Evolutionary conservation across 2,888 invertebrate species (phyloP).

Genomic region (Leucophora obtusa): DNA sequence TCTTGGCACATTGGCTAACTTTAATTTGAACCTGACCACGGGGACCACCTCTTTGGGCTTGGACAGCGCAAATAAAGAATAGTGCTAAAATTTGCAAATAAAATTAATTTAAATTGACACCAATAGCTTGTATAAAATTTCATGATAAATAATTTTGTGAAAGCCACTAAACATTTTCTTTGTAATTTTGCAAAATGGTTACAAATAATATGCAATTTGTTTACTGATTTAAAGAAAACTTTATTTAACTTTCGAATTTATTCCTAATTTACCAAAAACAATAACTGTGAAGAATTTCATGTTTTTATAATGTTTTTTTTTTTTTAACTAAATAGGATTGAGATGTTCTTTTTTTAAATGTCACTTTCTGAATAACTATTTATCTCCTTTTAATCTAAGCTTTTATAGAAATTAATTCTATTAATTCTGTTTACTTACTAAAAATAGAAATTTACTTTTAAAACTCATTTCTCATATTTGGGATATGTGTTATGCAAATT

Average conservation of each 20-base stretch:
- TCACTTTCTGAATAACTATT: background rate
- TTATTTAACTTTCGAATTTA: too few relatives aligned
- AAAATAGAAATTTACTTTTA: background rate
- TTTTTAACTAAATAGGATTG: background rate
- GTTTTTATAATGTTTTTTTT: conserved; percentile 10
- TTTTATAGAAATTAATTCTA: conserved; percentile 13
- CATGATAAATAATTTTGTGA: too few relatives aligned
- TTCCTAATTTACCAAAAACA: conserved; percentile 21
- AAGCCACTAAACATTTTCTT: too few relatives aligned
- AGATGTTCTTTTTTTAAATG: background rate
- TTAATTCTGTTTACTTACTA: background rate
- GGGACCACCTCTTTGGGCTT: background rate
- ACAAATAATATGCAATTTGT: too few relatives aligned
- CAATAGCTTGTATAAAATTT: too few relatives aligned
- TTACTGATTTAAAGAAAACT: too few relatives aligned
- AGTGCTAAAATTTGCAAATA: background rate
- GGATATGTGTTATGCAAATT: background rate
- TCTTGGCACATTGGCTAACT: background rate
- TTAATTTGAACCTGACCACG: too few relatives aligned
- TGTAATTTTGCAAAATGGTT: too few relatives aligned
- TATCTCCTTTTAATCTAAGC: background rate
- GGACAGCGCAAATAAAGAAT: conserved; percentile 13
- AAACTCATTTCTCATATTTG: background rate
- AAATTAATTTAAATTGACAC: background rate
- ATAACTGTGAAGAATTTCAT: conserved; percentile 33